Percentiles rank a stretch among this genome's conserved stretches.
These are phyloP conservation scores for Ancistrus triradiatus DNA, from an alignment of 2,113 vertebrate genomes.

Conservation along the genomic window DNA sequence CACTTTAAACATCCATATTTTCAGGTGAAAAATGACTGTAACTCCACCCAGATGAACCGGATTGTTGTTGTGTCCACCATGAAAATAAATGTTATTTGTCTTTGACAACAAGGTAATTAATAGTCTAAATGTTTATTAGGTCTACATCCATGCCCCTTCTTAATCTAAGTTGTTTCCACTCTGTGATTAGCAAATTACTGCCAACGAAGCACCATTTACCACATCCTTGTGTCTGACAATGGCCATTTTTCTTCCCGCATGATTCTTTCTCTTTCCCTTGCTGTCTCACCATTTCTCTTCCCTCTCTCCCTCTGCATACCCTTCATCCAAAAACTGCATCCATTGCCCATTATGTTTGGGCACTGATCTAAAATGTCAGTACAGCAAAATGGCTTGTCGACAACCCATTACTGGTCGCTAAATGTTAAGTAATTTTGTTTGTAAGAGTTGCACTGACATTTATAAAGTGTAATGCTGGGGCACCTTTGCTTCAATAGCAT, in stretches of 20 bases:
- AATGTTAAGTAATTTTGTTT: constrained; percentile 67
- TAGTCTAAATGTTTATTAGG: constrained; percentile 74
- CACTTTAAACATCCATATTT: constrained; percentile 58
- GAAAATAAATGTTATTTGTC: constrained; percentile 68
- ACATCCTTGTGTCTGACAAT: constrained; percentile 65
- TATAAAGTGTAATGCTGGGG: constrained; percentile 52
- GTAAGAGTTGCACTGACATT: constrained; percentile 59
- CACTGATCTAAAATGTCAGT: constrained; percentile 70
- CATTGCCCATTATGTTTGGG: constrained; percentile 44
- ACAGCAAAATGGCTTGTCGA: constrained; percentile 62
- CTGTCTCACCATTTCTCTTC: too few relatives aligned
- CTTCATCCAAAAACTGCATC: constrained; percentile 4
- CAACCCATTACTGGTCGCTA: constrained; percentile 60
- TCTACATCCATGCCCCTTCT: constrained; percentile 70
- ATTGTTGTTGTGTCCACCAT: constrained; percentile 61
- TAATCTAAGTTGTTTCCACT: constrained; percentile 80
- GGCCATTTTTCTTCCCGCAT: constrained; percentile 68
- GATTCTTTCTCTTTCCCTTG: constrained; percentile 42
- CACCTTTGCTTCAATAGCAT: constrained; percentile 32
- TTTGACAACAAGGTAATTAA: constrained; percentile 72
- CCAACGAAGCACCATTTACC: constrained; percentile 72
- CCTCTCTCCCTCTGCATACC: too few relatives aligned
- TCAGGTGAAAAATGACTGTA: constrained; percentile 61
- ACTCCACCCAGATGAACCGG: constrained; percentile 56
- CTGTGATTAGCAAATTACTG: constrained; percentile 75